Base-by-base conservation (phyloP, 1,140 invertebrate species). In the Orius insidiosus region DNA sequence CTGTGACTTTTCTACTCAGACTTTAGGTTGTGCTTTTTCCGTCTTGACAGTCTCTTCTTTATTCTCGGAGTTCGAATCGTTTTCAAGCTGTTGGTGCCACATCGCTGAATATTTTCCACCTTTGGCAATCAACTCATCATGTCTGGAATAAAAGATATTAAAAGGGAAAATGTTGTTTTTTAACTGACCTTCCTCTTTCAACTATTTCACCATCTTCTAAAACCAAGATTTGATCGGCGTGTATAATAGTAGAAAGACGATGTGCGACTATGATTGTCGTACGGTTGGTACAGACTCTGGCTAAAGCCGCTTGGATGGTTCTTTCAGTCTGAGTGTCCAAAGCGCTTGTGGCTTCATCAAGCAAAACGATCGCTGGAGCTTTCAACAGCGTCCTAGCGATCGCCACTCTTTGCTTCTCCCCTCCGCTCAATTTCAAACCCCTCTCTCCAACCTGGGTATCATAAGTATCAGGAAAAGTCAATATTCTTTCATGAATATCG, bases 181-280 rank as follows among this genome's bases (percentile, higher is more conserved):
- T 24, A 24, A 67, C 70, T 69, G 62, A 81, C 78, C 70, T 82
- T 61, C 90, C 92, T 31, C 82, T 67, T 63, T 97, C 92, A n/a
- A 85, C 72, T 52, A 97, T 88, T 61, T 78, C 74, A 8, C 92
- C 92, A 1, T 93, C 81, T 56, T 81, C 77, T 5, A 96, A 62
- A 0, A 95, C 90, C 1, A 94, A 62, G 52, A 96, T 96, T 61
- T 88, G 80, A 65, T 96, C 84, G 0, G 87, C 87, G 60, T 93
- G 80, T 53, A 93, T 85, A 50, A 97, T 77, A 0, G 92, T 97
- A 0, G 89, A 94, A 14, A 96, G 63, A 50, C 86, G 70, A 62
- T 97, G 92, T 1, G 92, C 90, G 14, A 97, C 80, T 34, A 95
- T 84, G 30, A 97, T 72, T 0, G 88, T 90, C 0, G 90, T 95